Percentiles rank a stretch among this genome's conserved stretches.
Evolutionary conservation across 2,888 invertebrate species (phyloP).

Genomic region (Falcaria lacertinaria): DNA sequence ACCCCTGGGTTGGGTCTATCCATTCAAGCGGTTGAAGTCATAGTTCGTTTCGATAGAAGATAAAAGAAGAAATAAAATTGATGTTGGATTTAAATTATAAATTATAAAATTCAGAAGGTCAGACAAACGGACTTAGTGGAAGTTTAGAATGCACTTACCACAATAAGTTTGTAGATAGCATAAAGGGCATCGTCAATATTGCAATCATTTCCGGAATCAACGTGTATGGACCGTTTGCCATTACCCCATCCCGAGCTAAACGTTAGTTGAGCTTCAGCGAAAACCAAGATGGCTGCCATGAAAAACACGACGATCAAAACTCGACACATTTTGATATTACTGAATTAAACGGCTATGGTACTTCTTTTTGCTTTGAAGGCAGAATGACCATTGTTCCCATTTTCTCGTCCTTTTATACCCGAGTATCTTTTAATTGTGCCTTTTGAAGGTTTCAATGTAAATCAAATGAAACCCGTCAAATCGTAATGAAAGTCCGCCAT

Average conservation of each 20-base stretch:
- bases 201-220: constrained; percentile 45
- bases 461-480: constrained; percentile 54
- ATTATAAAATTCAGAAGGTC: no score
- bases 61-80: no score
- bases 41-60: no score
- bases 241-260: constrained; percentile 79
- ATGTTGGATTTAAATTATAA: no score
- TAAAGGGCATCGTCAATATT: constrained; percentile 76
- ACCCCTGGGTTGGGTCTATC: no score
- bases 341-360: constrained; percentile 2
- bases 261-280: constrained; percentile 71
- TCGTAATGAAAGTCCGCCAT: constrained; percentile 4
- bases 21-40: no score
- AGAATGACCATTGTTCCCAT: constrained; percentile 8
- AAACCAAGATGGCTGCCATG: constrained; percentile 27
- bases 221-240: constrained; percentile 50
- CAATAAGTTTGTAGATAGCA: constrained; percentile 79
- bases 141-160: constrained; percentile 53
- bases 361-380: not conserved
- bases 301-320: constrained; percentile 27
- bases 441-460: constrained; percentile 33
- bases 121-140: no score
- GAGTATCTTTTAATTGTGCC: constrained; percentile 6
- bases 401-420: constrained; percentile 26
- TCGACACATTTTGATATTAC: constrained; percentile 33